Evolutionary conservation across 2,797 vertebrate species (phyloP).

Genomic region (Crocodylus rhombifer): DNA sequence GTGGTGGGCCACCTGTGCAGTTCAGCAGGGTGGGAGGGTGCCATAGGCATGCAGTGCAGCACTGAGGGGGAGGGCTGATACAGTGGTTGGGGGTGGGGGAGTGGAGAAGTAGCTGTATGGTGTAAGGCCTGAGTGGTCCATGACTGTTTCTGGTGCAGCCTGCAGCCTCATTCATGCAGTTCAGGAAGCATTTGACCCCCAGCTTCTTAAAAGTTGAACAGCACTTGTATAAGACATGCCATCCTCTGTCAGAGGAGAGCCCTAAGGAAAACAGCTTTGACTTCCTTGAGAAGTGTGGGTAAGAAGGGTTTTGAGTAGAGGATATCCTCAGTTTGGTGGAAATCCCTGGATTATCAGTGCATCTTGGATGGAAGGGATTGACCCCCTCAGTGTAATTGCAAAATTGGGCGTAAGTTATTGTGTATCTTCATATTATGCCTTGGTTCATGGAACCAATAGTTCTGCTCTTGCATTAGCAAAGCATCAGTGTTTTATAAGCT

Average conservation of each 20-base stretch:
- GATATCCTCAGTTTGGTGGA: accelerated
- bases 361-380: not conserved
- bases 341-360: accelerated
- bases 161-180: no score
- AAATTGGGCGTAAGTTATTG: accelerated
- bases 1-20: no score
- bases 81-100: no score
- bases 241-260: not conserved
- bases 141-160: no score
- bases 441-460: not conserved
- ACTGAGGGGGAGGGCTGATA: no score
- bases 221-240: not conserved
- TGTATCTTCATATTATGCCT: not conserved
- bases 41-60: no score
- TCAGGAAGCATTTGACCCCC: no score
- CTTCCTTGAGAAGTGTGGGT: accelerated
- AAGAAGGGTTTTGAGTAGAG: not conserved
- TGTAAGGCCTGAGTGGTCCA: no score
- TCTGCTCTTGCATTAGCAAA: not conserved
- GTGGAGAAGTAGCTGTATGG: no score
- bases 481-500: not conserved
- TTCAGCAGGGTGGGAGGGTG: no score
- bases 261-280: accelerated
- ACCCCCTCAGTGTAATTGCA: no score
- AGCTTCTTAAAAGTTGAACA: no score